phyloP scores from a whole-genome alignment of 2,113 vertebrate genomes.

The Fulmarus glacialis region DNA sequence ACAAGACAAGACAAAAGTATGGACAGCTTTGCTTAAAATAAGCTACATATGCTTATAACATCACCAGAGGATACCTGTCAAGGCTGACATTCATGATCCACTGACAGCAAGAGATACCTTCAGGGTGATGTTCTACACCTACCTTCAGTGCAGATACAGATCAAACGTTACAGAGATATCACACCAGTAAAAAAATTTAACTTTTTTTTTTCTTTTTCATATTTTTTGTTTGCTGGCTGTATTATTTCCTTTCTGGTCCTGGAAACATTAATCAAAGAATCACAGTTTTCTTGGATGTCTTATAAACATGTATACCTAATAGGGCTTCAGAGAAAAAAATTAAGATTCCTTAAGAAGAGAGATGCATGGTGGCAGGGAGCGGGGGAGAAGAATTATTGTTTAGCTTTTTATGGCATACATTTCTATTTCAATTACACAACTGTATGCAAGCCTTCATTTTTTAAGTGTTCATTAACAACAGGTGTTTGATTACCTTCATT shows the following conservation, averaged over 20 bases:
- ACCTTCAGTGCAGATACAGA: neutral
- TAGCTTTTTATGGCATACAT: neutral
- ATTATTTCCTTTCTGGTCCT: neutral
- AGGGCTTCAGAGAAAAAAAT: neutral
- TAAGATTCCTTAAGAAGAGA: neutral
- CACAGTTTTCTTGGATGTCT: neutral
- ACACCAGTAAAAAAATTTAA: neutral
- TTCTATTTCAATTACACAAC: neutral
- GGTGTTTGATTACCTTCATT: neutral
- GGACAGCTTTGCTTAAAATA: constrained; percentile 6
- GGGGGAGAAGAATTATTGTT: neutral
- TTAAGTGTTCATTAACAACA: neutral
- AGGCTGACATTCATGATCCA: neutral
- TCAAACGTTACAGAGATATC: neutral
- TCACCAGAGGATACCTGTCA: constrained; percentile 18
- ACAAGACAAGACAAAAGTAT: neutral
- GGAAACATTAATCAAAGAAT: neutral
- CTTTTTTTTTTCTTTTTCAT: neutral
- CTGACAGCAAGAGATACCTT: neutral
- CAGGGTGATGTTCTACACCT: neutral
- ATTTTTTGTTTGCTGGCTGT: neutral
- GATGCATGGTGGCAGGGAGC: neutral
- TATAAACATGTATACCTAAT: neutral
- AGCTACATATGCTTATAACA: neutral
- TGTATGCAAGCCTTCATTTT: neutral